A percentile compares a stretch with the other conserved stretches of the same genome.
phyloP scores from a whole-genome alignment of 2,888 invertebrate genomes.

The Teleogryllus oceanicus region DNA sequence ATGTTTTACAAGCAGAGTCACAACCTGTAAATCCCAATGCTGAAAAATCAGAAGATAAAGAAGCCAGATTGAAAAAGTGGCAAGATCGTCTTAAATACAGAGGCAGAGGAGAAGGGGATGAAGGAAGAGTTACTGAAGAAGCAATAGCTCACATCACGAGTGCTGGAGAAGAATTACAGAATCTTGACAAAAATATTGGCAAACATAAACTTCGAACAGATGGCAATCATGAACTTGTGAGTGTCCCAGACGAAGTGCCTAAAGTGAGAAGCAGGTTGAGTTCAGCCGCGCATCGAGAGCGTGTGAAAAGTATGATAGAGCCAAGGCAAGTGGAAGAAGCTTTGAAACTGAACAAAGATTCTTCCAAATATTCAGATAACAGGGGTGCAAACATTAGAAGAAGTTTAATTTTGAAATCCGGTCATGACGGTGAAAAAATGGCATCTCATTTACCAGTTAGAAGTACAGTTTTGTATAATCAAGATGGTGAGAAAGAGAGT shows the following conservation, averaged over 20 bases:
- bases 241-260: slow-evolving; percentile 32
- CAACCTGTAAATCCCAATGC: slow-evolving; percentile 41
- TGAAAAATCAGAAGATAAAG: slow-evolving; percentile 54
- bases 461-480: neutral
- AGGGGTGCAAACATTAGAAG: slow-evolving; percentile 24
- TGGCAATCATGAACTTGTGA: slow-evolving; percentile 30
- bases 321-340: slow-evolving; percentile 47
- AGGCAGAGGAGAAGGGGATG: slow-evolving; percentile 42
- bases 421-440: slow-evolving; percentile 6
- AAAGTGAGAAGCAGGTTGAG: slow-evolving; percentile 35
- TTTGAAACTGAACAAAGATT: slow-evolving; percentile 34
- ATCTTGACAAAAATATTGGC: slow-evolving; percentile 48
- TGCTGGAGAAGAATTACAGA: slow-evolving; percentile 49
- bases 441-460: slow-evolving; percentile 1
- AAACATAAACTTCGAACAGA: slow-evolving; percentile 28
- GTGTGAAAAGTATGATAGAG: slow-evolving; percentile 50
- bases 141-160: slow-evolving; percentile 47
- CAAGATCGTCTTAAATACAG: slow-evolving; percentile 63
- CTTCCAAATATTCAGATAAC: neutral
- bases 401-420: slow-evolving; percentile 26
- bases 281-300: slow-evolving; percentile 45
- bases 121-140: slow-evolving; percentile 45
- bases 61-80: slow-evolving; percentile 63
- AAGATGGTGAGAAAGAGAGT: neutral
- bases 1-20: slow-evolving; percentile 48